Percentiles rank a stretch among this genome's conserved stretches.
Conservation (phyloP, 2,888 invertebrate species). For the Halocaridina rubra region DNA sequence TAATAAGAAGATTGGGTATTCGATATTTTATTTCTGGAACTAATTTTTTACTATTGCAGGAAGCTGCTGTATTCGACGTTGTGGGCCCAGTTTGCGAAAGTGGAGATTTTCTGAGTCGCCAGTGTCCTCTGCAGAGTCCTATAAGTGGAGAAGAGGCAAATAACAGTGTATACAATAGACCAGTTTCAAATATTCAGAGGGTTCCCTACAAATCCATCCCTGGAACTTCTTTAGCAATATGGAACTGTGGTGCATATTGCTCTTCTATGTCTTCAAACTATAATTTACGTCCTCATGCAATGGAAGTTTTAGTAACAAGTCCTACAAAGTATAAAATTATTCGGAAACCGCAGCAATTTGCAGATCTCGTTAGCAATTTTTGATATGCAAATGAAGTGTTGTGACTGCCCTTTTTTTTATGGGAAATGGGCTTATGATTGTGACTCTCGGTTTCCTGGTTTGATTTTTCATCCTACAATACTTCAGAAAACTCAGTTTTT, state of each 20-base stretch:
- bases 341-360: constrained; percentile 20
- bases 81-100: constrained; percentile 46
- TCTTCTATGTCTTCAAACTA: constrained; percentile 40
- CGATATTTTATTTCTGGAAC: no score
- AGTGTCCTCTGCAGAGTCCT: background rate
- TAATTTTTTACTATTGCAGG: no score
- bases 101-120: constrained; percentile 15
- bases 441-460: background rate
- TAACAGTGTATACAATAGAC: no score
- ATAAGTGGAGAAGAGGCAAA: no score
- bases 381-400: no score
- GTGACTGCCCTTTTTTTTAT: no score
- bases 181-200: no score
- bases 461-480: background rate
- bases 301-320: constrained; percentile 28
- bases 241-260: constrained; percentile 40
- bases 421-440: no score
- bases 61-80: background rate
- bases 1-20: no score
- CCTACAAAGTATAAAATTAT: background rate
- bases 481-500: no score
- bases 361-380: constrained; percentile 7
- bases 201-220: no score
- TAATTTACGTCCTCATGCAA: constrained; percentile 26
- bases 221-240: constrained; percentile 11